phyloP scores from a whole-genome alignment of 2,888 invertebrate species.

The Sussaba pulchella region DNA sequence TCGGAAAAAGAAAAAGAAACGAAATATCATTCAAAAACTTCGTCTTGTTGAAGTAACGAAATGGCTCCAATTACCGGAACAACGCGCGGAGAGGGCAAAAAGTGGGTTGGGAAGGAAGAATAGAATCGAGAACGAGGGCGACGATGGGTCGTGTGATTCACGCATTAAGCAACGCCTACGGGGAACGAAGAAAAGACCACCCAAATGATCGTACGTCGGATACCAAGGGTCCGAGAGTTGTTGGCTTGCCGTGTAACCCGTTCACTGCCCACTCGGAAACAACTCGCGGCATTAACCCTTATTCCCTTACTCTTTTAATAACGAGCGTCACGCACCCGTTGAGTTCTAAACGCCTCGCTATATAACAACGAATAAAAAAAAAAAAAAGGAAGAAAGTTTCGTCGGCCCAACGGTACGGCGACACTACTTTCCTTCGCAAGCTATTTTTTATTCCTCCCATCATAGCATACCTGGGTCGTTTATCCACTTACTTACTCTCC shows the following conservation, averaged over 20 bases:
- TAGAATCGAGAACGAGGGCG: constrained; percentile 37
- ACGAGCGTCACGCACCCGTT: constrained; percentile 64
- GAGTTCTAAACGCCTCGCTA: constrained; percentile 37
- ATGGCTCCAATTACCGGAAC: constrained; percentile 14
- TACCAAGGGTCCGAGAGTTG: constrained; percentile 29
- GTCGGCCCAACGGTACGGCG: constrained; percentile 39
- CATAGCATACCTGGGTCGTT: constrained; percentile 61
- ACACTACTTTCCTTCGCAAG: constrained; percentile 27
- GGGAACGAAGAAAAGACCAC: constrained; percentile 34
- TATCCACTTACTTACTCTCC: constrained; percentile 68
- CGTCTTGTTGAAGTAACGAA: constrained; percentile 31
- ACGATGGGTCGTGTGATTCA: constrained; percentile 55
- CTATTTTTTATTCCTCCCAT: constrained; percentile 25
- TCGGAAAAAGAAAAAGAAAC: constrained; percentile 5
- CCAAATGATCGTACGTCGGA: constrained; percentile 57
- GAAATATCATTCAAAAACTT: constrained; percentile 44
- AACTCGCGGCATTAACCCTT: constrained; percentile 23
- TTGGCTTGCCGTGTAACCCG: constrained; percentile 1
- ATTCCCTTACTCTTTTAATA: constrained; percentile 58
- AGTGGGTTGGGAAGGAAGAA: background rate
- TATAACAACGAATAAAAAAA: constrained; percentile 37
- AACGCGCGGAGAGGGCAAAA: background rate
- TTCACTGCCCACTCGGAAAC: background rate
- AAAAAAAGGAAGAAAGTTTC: constrained; percentile 37
- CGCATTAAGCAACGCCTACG: constrained; percentile 33